Evolutionary conservation across 1,140 invertebrate genomes (phyloP), one percentile per base, ranked within the genome.

Genomic region (Phthorimaea operculella): DNA sequence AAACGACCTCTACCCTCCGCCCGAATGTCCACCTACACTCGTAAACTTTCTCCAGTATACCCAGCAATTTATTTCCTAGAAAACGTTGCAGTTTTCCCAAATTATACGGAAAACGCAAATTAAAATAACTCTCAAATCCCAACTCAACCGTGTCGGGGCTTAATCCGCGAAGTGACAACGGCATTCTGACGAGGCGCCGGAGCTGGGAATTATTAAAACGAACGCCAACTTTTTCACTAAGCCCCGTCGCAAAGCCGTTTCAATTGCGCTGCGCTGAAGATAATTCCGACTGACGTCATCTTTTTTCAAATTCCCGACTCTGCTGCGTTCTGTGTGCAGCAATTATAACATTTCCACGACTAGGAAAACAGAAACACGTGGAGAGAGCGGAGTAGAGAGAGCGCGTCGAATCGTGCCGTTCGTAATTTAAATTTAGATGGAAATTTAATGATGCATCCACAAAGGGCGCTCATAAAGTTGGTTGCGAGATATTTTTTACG

Each of bases 401-500:
- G 75, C 72, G 77, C 76, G 78, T 80, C 81, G 76, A 68, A 76
- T 80, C 75, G 71, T 70, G 70, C 76, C 72, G 76, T 77, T 77
- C 70, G 77, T 83, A 83, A 85, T 85, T 85, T 83, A 83, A 85
- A 85, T 85, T 85, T 85, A 85, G 82, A 85, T 83, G 79, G 79
- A 80, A 80, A 80, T 83, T 85, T 85, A 85, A 85, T 85, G 82
- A 85, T 80, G 79, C 82, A 78, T 80, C 74, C 77, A 85, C 82
- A 85, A 85, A 85, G 79, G 77, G 79, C 74, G 76, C 79, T 85
- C 82, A 76, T 85, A 85, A 85, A 85, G 76, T 85, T 68, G 76
- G 79, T 80, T 77, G 79, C 78, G 77, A 83, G 79, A 85, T 85
- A 85, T 85, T 85, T 85, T 85, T 85, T 85, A 85, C 73, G 82